Evolutionary conservation across 2,113 vertebrate species (phyloP), one percentile per base, ranked within the genome.

Genomic region (Neotoma lepida): DNA sequence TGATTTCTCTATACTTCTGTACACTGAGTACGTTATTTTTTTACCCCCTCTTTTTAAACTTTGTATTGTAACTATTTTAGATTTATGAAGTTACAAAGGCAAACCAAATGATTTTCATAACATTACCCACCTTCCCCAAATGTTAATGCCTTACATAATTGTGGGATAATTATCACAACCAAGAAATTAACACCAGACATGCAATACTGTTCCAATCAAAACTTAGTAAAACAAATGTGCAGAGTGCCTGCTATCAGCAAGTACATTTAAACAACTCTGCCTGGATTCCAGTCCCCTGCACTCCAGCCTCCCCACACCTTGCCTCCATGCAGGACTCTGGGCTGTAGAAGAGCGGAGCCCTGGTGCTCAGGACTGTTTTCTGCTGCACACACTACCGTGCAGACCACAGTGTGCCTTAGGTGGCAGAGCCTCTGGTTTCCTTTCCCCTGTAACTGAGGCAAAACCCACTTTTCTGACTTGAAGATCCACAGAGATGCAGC

Each of bases 11-110:
- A 33, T 80, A 88, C 87, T 61, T 9, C 44, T 54, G 15, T 18
- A 85, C 17, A 44, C 26, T 78, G 13, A 78, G 76, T 4, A 89
- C 54, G 5, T 30, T 58, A 58, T 18, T 78, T 61, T 78, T 61
- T 90, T 71, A 13, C 49, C n/a, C 33, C 14, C 35, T 22, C n/a
- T 73, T 28, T 35, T 54, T 35, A 24, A 71, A 39, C 64, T 64
- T 87, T 86, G 49, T 22, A 61, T 15, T 95, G 24, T 51, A 94
- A 84, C 78, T 90, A 66, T 85, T 90, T 92, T 54, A 88, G 28
- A 74, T 26, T 85, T 91, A 77, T 76, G 44, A 89, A 91, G 81
- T 64, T 85, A 85, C 39, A 85, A 46, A 13, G 8, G 28, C 26
- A 64, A 85, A 64, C 39, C 81, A 84, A 84, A 64, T 20, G 39